These are phyloP conservation scores for Cercopithecus mona DNA, from an alignment of 2,113 vertebrate genomes.

Conservation along the genomic window DNA sequence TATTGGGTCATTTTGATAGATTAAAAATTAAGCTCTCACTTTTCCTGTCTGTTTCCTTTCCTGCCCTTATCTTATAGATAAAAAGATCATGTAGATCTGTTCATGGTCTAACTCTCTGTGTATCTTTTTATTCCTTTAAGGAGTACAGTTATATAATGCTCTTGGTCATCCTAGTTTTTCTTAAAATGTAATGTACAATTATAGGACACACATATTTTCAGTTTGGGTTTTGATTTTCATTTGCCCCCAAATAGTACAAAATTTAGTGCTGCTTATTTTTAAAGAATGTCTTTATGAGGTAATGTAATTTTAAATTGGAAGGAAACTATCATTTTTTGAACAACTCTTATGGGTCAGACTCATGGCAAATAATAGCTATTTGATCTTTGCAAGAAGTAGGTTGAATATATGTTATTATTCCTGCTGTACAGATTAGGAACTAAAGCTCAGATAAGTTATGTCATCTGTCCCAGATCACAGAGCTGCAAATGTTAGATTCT, in stretches of 20 bases:
- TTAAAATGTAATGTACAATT: background rate
- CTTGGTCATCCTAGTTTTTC: background rate
- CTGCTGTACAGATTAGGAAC: background rate
- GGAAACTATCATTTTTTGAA: background rate
- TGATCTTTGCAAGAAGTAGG: background rate
- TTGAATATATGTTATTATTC: background rate
- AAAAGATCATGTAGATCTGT: background rate
- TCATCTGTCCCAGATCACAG: background rate
- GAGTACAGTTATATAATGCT: background rate
- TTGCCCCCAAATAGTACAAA: background rate
- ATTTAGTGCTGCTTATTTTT: background rate
- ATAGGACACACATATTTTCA: background rate
- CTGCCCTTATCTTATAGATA: background rate
- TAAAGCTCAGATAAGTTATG: too few relatives aligned
- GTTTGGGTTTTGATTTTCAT: background rate
- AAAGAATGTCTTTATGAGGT: background rate
- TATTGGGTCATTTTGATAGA: accelerated
- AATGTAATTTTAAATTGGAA: background rate
- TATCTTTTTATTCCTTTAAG: background rate
- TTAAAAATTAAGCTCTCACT: background rate
- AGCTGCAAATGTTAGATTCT: too few relatives aligned
- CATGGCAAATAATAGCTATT: background rate
- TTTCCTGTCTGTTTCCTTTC: too few relatives aligned
- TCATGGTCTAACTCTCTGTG: background rate
- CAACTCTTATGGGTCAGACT: background rate